Evolutionary conservation across 2,113 vertebrate genomes (phyloP).

Genomic region (Ctenodactylus gundi): DNA sequence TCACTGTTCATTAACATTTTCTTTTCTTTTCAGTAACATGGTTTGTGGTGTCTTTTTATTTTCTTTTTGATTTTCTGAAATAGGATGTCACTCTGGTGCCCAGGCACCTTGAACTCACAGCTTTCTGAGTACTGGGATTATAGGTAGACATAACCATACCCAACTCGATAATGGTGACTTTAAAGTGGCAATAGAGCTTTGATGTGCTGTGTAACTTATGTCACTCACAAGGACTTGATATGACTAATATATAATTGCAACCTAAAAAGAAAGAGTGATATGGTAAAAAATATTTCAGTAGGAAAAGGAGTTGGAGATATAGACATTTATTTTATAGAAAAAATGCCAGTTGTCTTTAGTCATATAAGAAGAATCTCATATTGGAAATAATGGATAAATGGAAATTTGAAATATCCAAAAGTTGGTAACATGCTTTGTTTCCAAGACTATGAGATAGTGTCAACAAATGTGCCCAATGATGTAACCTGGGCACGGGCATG

Average conservation of each 20-base stretch:
- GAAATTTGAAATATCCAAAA: not conserved
- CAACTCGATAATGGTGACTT: not conserved
- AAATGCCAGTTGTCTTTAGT: not conserved
- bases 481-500: accelerated
- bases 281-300: not conserved
- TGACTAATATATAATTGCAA: not conserved
- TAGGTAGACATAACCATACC: not conserved
- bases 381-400: not conserved
- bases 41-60: not conserved
- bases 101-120: not conserved
- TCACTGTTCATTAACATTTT: not conserved
- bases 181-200: not conserved
- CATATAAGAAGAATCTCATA: not conserved
- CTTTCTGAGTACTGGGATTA: not conserved
- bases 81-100: not conserved
- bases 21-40: not conserved
- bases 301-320: not conserved
- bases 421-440: not conserved
- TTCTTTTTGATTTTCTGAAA: not conserved
- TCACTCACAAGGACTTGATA: not conserved
- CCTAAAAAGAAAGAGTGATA: not conserved
- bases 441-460: not conserved
- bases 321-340: not conserved
- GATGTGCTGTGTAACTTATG: not conserved
- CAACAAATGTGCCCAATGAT: not conserved